phyloP scores from a whole-genome alignment of 2,888 invertebrate genomes.

The Rhorus exstirpatorius region DNA sequence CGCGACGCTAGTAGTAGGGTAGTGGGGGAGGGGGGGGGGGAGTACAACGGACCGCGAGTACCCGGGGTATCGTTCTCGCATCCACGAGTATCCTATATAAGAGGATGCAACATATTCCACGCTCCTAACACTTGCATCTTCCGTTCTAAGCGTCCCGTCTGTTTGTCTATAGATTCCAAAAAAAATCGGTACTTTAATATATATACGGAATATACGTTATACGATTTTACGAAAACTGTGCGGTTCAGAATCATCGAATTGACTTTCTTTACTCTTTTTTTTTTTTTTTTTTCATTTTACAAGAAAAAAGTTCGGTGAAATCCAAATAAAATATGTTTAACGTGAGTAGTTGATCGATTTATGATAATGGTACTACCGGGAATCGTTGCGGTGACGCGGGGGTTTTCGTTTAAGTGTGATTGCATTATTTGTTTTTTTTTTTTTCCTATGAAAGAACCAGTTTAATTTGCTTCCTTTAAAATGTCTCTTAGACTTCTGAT shows the following conservation, averaged over 20 bases:
- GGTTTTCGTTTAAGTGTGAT: background rate
- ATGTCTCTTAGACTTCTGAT: no score
- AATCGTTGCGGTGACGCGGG: constrained; percentile 4
- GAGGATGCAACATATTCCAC: constrained; percentile 76
- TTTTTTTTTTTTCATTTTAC: background rate
- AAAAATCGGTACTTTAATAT: background rate
- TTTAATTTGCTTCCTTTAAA: no score
- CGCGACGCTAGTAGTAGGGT: constrained; percentile 24
- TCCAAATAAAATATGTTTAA: constrained; percentile 37
- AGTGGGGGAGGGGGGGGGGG: constrained; percentile 64
- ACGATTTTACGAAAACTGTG: constrained; percentile 1
- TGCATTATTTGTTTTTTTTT: background rate
- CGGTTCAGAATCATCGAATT: background rate
- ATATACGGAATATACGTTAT: background rate
- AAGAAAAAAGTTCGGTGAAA: constrained; percentile 9
- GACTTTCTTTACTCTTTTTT: background rate
- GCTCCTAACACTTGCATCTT: constrained; percentile 65
- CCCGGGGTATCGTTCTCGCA: constrained; percentile 60
- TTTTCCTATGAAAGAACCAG: background rate
- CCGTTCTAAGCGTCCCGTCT: constrained; percentile 34
- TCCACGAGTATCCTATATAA: constrained; percentile 81
- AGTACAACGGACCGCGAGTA: constrained; percentile 60
- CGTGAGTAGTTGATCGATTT: constrained; percentile 56
- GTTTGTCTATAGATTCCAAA: constrained; percentile 16
- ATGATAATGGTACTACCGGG: background rate